Base-by-base conservation (phyloP, 2,113 vertebrate species). In the Colius striatus region DNA sequence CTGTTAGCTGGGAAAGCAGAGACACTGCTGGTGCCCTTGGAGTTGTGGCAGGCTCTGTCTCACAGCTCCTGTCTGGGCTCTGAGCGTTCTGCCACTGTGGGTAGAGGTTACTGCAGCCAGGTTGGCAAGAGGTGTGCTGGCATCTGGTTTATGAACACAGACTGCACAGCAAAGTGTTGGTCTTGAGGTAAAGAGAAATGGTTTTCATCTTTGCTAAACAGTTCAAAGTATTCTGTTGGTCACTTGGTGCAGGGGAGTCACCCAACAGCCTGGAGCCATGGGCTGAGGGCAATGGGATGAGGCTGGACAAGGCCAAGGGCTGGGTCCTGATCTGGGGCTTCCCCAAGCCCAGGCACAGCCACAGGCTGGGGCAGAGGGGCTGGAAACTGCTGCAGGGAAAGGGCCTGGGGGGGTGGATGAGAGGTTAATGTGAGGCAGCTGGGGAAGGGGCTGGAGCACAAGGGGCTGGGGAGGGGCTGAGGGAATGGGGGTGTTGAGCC, bases 1-100 rank as follows among this genome's bases (percentile, higher is more conserved):
- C 23, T 73, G 23, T n/a, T 26, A 30, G 34, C 32, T 30, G 47
- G 41, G 53, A 48, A n/a, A 43, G 82, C 3, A 5, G 51, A n/a
- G 54, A 45, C 18, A 2, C 54, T 15, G 53, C 68, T 34, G 11
- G 21, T 61, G 53, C 34, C 76, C 21, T 26, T 38, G 54, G 63
- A n/a, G 29, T 17, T 7, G 48, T 10, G 78, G 19, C 58, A 60
- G 60, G 51, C 43, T 76, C 62, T 2, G 16, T 50, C 21, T 80
- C 2, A 0, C 25, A 1, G 9, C 4, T 15, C 43, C 48, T 1
- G 0, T 50, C 50, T n/a, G 1, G 10, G 18, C 75, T 48, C 60
- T 0, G 0, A 34, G 50, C 8, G n/a, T 41, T 55, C 38, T 54
- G 21, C 23, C 4, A 3, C 80, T 8, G 38, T 4, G 45, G 60